Conservation (phyloP, 2,888 invertebrate species). For the Phengaris alcon region DNA sequence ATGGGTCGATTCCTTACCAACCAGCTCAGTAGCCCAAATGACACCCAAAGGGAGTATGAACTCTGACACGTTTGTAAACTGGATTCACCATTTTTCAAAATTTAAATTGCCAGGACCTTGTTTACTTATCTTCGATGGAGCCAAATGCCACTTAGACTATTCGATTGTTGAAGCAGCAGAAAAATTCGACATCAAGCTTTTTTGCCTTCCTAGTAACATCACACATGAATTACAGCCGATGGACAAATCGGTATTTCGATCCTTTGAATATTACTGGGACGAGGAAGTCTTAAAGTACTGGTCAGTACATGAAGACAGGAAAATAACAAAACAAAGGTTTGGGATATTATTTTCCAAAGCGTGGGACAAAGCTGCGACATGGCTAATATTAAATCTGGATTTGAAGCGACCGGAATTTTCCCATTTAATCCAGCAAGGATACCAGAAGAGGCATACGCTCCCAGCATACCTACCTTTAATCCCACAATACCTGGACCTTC, state of each 20-base stretch:
- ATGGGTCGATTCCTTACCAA: conserved; percentile 35
- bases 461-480: too few species aligned
- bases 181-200: conserved; percentile 16
- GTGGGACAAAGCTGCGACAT: conserved; percentile 29
- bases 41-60: conserved; percentile 34
- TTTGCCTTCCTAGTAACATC: conserved; percentile 22
- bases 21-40: too few species aligned
- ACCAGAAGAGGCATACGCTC: too few species aligned
- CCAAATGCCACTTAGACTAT: conserved; percentile 33
- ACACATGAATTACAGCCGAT: too few species aligned
- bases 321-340: conserved; percentile 20
- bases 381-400: conserved; percentile 29
- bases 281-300: too few species aligned
- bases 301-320: too few species aligned
- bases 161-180: conserved; percentile 27
- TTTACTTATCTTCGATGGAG: conserved; percentile 27
- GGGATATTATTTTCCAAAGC: conserved; percentile 19
- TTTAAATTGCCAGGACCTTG: too few species aligned
- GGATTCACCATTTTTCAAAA: too few species aligned
- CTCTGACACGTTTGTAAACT: too few species aligned
- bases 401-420: conserved; percentile 29
- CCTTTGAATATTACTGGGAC: too few species aligned
- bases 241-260: too few species aligned
- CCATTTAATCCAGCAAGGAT: conserved; percentile 11
- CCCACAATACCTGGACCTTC: too few species aligned